These are phyloP conservation scores for Echeneis naucrates DNA, from an alignment of 2,797 vertebrate genomes.

Conservation along the genomic window DNA sequence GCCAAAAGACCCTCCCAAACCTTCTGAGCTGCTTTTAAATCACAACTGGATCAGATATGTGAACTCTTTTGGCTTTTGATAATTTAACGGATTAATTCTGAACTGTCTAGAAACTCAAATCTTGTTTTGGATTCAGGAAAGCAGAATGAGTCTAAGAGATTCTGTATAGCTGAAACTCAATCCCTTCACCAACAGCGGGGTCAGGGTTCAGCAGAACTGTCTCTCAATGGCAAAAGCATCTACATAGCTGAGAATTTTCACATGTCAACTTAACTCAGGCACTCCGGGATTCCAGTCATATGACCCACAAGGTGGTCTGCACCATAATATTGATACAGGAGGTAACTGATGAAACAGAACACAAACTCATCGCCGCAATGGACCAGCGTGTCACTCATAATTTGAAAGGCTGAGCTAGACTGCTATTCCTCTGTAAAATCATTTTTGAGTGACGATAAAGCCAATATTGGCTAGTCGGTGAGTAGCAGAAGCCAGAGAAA, in stretches of 20 bases:
- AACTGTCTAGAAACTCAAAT: conserved; percentile 38
- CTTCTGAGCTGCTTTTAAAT: conserved; percentile 66
- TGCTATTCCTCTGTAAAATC: not conserved
- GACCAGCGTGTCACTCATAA: conserved; percentile 7
- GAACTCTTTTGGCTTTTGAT: conserved; percentile 43
- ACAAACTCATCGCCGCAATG: conserved; percentile 30
- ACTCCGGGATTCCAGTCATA: conserved; percentile 75
- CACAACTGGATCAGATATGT: conserved; percentile 64
- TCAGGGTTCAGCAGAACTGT: conserved; percentile 39
- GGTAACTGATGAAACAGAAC: conserved; percentile 43
- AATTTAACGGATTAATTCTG: conserved; percentile 45
- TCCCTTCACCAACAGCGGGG: conserved; percentile 45
- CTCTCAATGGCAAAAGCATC: conserved; percentile 54
- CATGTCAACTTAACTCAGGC: conserved; percentile 76
- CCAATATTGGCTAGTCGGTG: not conserved
- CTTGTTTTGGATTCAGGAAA: conserved; percentile 30
- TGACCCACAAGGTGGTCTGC: conserved; percentile 51
- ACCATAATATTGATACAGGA: conserved; percentile 64
- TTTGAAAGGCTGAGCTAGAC: not conserved
- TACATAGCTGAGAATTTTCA: conserved; percentile 78
- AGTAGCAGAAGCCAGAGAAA: not conserved
- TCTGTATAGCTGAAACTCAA: conserved; percentile 62
- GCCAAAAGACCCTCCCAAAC: conserved; percentile 53
- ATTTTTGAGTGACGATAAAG: conserved; percentile 12
- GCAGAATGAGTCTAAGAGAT: conserved; percentile 28